Base-by-base conservation (phyloP, 2,888 invertebrate species). In the Lasius fuliginosus region DNA sequence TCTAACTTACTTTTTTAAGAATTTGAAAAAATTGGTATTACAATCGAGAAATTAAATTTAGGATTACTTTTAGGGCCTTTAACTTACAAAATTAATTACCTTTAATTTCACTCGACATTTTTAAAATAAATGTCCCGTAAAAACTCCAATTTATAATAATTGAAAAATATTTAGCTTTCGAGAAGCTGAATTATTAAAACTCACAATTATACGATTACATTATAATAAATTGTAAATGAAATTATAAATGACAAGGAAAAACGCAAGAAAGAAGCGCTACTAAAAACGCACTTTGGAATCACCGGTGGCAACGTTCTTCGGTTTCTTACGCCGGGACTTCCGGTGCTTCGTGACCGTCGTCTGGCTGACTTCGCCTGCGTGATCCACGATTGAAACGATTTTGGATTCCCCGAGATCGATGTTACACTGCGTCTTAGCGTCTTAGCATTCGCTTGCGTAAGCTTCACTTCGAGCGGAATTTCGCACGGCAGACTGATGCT, bases 251-350 rank as follows among this genome's bases (percentile, higher is more conserved):
- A n/a, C 1, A n/a, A 67, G n/a, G 53, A 3, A 53, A 65, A n/a
- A 4, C 27, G n/a, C n/a, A 15, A 30, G 18, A 6, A 8, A 9
- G 33, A 76, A 33, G 8, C 3, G 11, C 6, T 8, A 36, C 9
- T 23, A 42, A 53, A 27, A 62, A 79, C 73, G 15, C 74, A 93
- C 93, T 90, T 93, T 93, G 58, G 90, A 86, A 27, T 92, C 90
- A 58, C 85, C 85, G 42, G 65, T 86, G 18, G 65, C 33, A 49
- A 90, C 83, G 85, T 91, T 92, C 81, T 90, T 91, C 18, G 90
- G 82, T 87, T 93, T 94, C 87, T 93, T 92, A 77, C 92, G 93
- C 83, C 94, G 92, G 23, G 92, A 89, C 73, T 93, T 94, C 74
- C 94, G 92, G 88, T 90, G 87, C 88, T 92, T 93, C 65, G 88